Evolutionary conservation across 2,113 vertebrate genomes (phyloP), one percentile per base, ranked within the genome.

Genomic region (Phylloscopus trochilus): DNA sequence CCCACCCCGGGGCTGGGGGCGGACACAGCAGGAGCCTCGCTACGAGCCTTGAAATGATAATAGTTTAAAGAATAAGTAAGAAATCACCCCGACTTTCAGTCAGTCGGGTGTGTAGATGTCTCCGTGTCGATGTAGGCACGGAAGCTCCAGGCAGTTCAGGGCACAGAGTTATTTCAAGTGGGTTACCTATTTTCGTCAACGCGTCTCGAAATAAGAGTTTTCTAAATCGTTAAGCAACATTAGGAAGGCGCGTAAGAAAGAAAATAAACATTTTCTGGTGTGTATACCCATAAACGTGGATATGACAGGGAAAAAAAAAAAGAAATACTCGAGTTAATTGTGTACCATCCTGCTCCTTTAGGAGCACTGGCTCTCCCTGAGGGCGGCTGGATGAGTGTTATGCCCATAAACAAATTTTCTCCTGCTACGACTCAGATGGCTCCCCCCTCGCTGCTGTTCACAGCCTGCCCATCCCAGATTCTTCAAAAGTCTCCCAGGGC

Each of bases 191-290:
- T 51, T 44, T 44, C 12, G 16, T n/a, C 35, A 51, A 2, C 10
- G 0, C 2, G 0, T 3, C 4, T 31, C 19, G 13, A 46, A 64
- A 21, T 0, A 0, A 11, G 2, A 3, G 5, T 3, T 14, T 76
- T 20, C 28, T 26, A 13, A 79, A 28, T 8, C 24, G 0, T 9
- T 21, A 19, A 15, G 9, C 8, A 9, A 58, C 51, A 14, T 23
- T 5, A 11, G 30, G 26, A 37, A 41, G 33, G n/a, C 2, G 14
- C 1, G 6, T 7, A 1, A 51, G 27, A 23, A 53, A 53, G 8
- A 39, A 59, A 75, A 21, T 2, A 30, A 47, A 16, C 10, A 0
- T 33, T 66, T 67, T 28, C 2, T 22, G 20, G 19, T 3, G 31
- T 4, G 0, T 37, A 1, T 27, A 21, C 15, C 12, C 39, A 9